Evolutionary conservation across 2,888 invertebrate species (phyloP).

Genomic region (Antitype chi): DNA sequence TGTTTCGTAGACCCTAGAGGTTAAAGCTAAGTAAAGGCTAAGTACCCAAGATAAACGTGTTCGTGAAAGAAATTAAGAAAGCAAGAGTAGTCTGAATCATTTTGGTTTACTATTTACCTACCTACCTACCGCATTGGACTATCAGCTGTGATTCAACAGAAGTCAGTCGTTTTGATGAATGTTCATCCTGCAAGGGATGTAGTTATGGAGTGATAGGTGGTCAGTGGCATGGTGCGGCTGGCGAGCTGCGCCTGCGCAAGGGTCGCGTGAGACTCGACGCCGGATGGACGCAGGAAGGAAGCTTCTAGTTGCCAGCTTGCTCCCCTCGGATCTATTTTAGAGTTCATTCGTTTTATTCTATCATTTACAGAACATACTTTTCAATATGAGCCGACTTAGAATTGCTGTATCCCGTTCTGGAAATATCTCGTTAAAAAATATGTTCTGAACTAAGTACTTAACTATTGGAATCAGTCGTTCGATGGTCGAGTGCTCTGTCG

Average conservation of each 20-base stretch:
- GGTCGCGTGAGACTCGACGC: constrained; percentile 88
- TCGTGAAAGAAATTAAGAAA: not conserved
- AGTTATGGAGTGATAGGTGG: constrained; percentile 67
- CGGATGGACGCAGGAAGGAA: constrained; percentile 90
- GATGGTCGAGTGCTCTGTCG: no score
- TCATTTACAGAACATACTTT: constrained; percentile 78
- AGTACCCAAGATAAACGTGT: not conserved
- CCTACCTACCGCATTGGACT: not conserved
- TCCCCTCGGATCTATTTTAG: constrained; percentile 90
- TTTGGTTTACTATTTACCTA: not conserved
- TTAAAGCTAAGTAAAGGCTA: not conserved
- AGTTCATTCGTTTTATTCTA: constrained; percentile 85
- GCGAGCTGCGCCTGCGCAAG: constrained; percentile 68
- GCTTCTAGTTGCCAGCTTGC: constrained; percentile 88
- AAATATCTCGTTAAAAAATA: not conserved
- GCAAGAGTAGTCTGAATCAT: not conserved
- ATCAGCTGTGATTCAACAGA: constrained; percentile 22
- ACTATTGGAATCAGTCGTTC: not conserved
- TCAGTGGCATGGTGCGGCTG: constrained; percentile 71
- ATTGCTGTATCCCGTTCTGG: constrained; percentile 16
- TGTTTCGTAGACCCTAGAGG: not conserved
- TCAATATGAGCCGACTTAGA: constrained; percentile 46
- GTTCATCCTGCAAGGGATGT: constrained; percentile 53
- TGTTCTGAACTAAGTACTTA: not conserved
- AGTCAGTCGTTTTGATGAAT: constrained; percentile 39